Percentiles rank a stretch among this genome's conserved stretches.
phyloP scores from a whole-genome alignment of 2,888 invertebrate species.

The Apocheima hispidaria region DNA sequence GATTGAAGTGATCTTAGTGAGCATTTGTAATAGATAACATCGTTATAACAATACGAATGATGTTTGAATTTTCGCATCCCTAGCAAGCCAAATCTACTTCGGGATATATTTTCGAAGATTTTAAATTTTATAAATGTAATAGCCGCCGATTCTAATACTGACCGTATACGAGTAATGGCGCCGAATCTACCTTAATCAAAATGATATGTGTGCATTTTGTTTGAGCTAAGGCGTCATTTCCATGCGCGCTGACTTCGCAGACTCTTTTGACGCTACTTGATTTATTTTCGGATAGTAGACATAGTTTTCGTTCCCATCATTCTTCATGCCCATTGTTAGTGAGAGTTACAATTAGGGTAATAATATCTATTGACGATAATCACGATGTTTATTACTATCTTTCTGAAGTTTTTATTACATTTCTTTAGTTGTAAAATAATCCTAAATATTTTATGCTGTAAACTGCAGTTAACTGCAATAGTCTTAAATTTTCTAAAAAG shows the following conservation, averaged over 20 bases:
- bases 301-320: too few relatives aligned
- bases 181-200: background rate
- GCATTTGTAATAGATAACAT: too few relatives aligned
- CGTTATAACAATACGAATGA: too few relatives aligned
- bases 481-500: constrained; percentile 10
- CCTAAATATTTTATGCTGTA: background rate
- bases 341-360: too few relatives aligned
- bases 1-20: too few relatives aligned
- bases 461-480: background rate
- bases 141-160: constrained; percentile 16
- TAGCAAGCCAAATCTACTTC: constrained; percentile 2
- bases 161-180: constrained; percentile 11
- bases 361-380: background rate
- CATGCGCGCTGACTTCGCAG: background rate
- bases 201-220: background rate
- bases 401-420: too few relatives aligned
- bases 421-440: background rate
- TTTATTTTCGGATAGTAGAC: too few relatives aligned
- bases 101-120: constrained; percentile 24
- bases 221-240: background rate
- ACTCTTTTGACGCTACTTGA: background rate
- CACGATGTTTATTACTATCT: too few relatives aligned
- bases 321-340: too few relatives aligned
- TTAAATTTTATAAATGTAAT: constrained; percentile 31
- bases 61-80: constrained; percentile 2